A percentile compares a stretch with the other conserved stretches of the same genome.
Conservation (phyloP, 2,888 invertebrate genomes). For the Coelinius sp. region DNA sequence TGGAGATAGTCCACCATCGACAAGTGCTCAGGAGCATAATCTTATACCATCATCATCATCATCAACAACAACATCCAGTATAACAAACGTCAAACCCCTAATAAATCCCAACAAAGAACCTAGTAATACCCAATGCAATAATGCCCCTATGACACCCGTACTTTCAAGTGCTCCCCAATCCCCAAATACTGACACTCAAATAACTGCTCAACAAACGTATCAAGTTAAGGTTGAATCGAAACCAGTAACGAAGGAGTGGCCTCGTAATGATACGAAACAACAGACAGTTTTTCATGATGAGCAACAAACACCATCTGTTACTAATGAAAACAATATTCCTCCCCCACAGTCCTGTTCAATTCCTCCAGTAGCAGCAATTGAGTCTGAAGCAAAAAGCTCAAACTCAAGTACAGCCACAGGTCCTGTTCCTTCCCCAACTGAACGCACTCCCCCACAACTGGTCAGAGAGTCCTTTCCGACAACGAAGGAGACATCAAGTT, state of each 20-base stretch:
- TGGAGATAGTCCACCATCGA: slow-evolving; percentile 36
- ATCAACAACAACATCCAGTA: slow-evolving; percentile 23
- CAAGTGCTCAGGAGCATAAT: slow-evolving; percentile 14
- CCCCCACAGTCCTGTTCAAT: slow-evolving; percentile 38
- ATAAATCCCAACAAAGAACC: slow-evolving; percentile 53
- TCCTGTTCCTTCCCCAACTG: not conserved
- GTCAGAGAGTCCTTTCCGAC: slow-evolving; percentile 17
- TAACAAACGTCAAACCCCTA: slow-evolving; percentile 48
- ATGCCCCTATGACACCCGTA: slow-evolving; percentile 7
- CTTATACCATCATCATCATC: slow-evolving; percentile 1
- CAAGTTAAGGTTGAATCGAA: not conserved
- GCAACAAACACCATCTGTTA: slow-evolving; percentile 30
- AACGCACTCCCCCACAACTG: not conserved
- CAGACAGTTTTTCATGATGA: slow-evolving; percentile 7
- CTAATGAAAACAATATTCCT: slow-evolving; percentile 55
- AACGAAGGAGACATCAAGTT: slow-evolving; percentile 54
- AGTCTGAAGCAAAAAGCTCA: slow-evolving; percentile 40
- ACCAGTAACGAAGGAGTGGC: slow-evolving; percentile 54
- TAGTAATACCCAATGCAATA: slow-evolving; percentile 48
- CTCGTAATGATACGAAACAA: slow-evolving; percentile 56
- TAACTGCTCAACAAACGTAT: slow-evolving; percentile 42
- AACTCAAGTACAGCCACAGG: slow-evolving; percentile 25
- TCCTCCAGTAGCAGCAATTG: slow-evolving; percentile 32
- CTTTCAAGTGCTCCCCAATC: slow-evolving; percentile 18
- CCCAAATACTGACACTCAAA: slow-evolving; percentile 42